Conservation (phyloP, 1,140 invertebrate genomes). For the Leptopilina clavipes region DNA sequence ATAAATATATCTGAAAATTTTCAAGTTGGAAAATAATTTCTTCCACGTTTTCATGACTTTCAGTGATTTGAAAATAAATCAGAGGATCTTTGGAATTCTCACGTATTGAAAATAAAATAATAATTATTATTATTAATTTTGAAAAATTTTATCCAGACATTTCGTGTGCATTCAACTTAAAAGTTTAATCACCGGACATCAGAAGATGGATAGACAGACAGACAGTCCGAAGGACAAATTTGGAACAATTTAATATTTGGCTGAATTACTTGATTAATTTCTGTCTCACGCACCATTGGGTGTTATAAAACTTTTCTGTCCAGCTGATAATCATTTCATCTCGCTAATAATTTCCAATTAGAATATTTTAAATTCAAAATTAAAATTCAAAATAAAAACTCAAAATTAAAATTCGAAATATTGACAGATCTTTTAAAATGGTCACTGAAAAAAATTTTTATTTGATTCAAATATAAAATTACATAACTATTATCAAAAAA, state of each 20-base stretch:
- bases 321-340: constrained; percentile 34
- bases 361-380: too few relatives aligned
- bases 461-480: too few relatives aligned
- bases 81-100: too few relatives aligned
- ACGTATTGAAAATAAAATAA: too few relatives aligned
- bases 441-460: too few relatives aligned
- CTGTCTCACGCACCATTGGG: constrained; percentile 49
- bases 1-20: neutral
- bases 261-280: constrained; percentile 66
- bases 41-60: too few relatives aligned
- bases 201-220: constrained; percentile 52
- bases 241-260: constrained; percentile 64
- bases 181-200: constrained; percentile 63
- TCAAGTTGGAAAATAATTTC: neutral
- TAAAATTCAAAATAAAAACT: too few relatives aligned
- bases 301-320: constrained; percentile 53
- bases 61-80: too few relatives aligned
- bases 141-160: neutral
- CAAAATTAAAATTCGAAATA: too few relatives aligned
- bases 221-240: constrained; percentile 50
- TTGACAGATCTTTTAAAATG: too few relatives aligned
- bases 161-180: neutral
- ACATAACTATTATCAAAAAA: too few relatives aligned
- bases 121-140: too few relatives aligned
- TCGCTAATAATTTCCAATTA: neutral